These are phyloP conservation scores for Diploscapter pachys DNA, from an alignment of 1,140 invertebrate species.

Conservation along the genomic window DNA sequence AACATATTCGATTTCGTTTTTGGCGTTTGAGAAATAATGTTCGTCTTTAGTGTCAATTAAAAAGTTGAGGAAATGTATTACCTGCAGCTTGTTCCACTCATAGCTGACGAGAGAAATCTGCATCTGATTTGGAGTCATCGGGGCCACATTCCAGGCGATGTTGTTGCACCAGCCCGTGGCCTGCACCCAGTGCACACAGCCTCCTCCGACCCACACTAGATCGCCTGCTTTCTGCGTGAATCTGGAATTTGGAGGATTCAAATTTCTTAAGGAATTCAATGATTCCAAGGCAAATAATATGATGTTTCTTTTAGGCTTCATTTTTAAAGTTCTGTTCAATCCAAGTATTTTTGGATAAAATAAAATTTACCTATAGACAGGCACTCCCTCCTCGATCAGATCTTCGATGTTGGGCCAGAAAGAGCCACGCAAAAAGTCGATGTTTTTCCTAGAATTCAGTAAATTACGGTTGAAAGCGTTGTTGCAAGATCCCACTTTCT, in stretches of 20 bases:
- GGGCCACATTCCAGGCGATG: slow-evolving; percentile 99
- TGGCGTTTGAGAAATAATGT: no score
- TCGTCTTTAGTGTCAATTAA: no score
- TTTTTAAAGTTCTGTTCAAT: no score
- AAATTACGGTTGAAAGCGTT: slow-evolving; percentile 20
- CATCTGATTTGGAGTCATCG: slow-evolving; percentile 89
- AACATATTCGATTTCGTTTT: no score
- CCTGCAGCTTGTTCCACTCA: slow-evolving; percentile 85
- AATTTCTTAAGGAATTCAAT: no score
- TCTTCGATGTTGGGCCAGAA: slow-evolving; percentile 98
- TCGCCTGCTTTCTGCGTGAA: slow-evolving; percentile 97
- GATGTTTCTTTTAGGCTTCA: no score
- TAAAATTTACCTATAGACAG: slow-evolving; percentile 74
- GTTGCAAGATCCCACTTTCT: slow-evolving; percentile 69
- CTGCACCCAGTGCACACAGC: slow-evolving; percentile 96
- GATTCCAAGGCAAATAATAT: no score
- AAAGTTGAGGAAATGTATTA: no score
- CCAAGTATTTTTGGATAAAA: background rate
- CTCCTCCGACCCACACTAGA: slow-evolving; percentile 96
- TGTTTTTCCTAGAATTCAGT: slow-evolving; percentile 70
- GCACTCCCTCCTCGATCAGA: slow-evolving; percentile 87
- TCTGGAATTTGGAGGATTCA: background rate
- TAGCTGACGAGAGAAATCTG: slow-evolving; percentile 91
- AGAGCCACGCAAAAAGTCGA: slow-evolving; percentile 95
- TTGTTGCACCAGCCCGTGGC: slow-evolving; percentile 79